A percentile compares a stretch with the other conserved stretches of the same genome.
These are phyloP conservation scores for Mormoops blainvillei DNA, from an alignment of 2,113 vertebrate genomes.

Conservation along the genomic window DNA sequence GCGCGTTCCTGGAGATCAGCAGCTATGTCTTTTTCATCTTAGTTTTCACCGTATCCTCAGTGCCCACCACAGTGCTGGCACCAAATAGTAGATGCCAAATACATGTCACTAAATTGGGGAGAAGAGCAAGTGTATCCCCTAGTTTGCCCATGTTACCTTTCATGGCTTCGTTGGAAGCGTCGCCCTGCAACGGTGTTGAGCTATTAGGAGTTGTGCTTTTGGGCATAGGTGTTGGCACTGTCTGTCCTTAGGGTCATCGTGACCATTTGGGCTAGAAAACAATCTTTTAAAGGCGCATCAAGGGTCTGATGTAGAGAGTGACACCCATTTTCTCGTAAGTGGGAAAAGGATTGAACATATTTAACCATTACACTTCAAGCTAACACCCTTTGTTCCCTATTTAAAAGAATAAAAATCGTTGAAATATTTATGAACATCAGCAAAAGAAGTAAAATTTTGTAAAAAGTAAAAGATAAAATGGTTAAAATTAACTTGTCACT, in stretches of 20 bases:
- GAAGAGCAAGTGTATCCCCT: background rate
- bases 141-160: background rate
- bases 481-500: background rate
- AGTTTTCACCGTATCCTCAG: background rate
- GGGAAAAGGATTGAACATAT: background rate
- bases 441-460: background rate
- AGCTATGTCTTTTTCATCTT: background rate
- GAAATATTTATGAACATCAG: background rate
- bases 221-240: background rate
- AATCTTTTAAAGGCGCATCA: background rate
- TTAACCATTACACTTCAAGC: background rate
- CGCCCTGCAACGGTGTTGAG: background rate
- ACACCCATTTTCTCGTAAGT: background rate
- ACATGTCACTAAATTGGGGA: background rate
- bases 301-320: background rate
- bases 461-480: background rate
- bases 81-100: background rate
- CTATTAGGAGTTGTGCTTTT: background rate
- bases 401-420: constrained; percentile 12
- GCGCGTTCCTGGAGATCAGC: background rate
- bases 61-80: background rate
- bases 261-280: background rate
- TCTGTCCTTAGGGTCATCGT: background rate
- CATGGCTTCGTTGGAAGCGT: background rate
- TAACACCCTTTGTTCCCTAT: background rate